These are phyloP conservation scores for Anguilla marmorata DNA, from an alignment of 2,797 vertebrate species.

Conservation along the genomic window DNA sequence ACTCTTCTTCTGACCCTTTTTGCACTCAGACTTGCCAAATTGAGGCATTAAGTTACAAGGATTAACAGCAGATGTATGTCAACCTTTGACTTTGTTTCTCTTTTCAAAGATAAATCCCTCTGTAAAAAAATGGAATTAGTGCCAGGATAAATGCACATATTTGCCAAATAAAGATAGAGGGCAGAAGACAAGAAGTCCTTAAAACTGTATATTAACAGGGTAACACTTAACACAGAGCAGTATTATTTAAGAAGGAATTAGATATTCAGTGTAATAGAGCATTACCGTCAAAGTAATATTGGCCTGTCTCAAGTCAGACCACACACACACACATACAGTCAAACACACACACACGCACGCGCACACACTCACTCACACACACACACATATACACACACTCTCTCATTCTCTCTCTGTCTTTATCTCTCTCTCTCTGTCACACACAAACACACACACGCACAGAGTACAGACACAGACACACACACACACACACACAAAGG, in stretches of 20 bases:
- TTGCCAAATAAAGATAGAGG: no score
- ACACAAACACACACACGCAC: neutral
- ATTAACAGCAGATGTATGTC: no score
- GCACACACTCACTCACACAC: neutral
- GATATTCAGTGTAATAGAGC: neutral
- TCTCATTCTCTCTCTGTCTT: no score
- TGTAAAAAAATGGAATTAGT: no score
- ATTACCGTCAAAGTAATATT: neutral
- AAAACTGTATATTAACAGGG: no score
- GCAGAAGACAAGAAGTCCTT: neutral
- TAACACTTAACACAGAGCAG: neutral
- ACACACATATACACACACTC: constrained; percentile 8
- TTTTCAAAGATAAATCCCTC: no score
- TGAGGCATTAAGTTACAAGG: no score
- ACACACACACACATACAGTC: constrained; percentile 18
- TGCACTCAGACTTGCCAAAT: no score
- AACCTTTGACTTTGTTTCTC: no score
- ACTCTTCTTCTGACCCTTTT: no score
- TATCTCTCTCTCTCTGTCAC: neutral
- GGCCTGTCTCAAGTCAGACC: neutral
- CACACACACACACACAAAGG: constrained; percentile 18
- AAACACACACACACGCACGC: constrained; percentile 14
- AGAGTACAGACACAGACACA: constrained; percentile 14
- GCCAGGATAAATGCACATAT: no score
- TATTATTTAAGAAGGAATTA: neutral